phyloP scores from a whole-genome alignment of 2,113 vertebrate genomes.

The Brienomyrus brachyistius region DNA sequence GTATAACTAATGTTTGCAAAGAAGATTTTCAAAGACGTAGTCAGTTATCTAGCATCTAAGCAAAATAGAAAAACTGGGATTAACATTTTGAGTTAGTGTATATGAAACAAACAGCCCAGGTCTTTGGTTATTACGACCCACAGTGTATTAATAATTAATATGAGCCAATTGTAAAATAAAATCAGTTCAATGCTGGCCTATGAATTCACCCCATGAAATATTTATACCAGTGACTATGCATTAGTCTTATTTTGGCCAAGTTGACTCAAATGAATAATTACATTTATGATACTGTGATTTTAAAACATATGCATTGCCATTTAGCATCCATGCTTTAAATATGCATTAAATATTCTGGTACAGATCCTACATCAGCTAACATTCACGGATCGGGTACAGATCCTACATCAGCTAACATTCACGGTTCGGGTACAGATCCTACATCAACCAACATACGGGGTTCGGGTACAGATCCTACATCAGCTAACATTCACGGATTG shows the following conservation, averaged over 20 bases:
- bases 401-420: not conserved
- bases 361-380: not conserved
- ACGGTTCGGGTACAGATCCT: not conserved
- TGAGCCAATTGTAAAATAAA: not conserved
- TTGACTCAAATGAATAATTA: not conserved
- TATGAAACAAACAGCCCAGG: not conserved
- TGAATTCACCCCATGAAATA: constrained; percentile 8
- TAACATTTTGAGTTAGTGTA: not conserved
- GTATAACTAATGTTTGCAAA: not conserved
- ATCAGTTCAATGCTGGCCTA: not conserved
- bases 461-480: not conserved
- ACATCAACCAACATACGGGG: not conserved
- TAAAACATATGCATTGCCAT: not conserved
- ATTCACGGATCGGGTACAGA: not conserved
- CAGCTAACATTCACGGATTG: not conserved
- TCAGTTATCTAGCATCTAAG: not conserved
- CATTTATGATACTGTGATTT: not conserved
- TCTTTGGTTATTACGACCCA: not conserved
- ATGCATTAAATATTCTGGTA: not conserved
- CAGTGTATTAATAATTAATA: not conserved
- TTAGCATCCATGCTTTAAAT: not conserved
- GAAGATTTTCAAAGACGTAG: not conserved
- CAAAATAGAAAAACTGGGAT: not conserved
- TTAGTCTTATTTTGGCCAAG: not conserved
- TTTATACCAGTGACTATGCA: not conserved